A percentile compares a stretch with the other conserved stretches of the same genome.
phyloP scores from a whole-genome alignment of 1,140 invertebrate species.

The Drosophila ambigua region DNA sequence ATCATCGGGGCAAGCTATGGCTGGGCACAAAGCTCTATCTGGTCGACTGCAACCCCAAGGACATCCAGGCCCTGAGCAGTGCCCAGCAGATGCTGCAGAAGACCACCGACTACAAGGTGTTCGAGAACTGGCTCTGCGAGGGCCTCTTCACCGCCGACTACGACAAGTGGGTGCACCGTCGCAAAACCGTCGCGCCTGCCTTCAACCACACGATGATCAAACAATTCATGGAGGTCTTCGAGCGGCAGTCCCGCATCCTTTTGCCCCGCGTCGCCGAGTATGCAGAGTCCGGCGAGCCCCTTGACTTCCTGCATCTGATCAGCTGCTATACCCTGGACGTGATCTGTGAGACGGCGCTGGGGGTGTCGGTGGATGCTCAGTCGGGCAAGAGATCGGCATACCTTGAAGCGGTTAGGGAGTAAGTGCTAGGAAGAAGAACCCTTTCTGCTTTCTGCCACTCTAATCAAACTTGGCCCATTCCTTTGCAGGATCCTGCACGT shows the following conservation, averaged over 20 bases:
- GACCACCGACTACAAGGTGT: slow-evolving; percentile 83
- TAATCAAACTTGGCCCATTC: not conserved
- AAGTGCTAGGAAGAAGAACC: slow-evolving; percentile 13
- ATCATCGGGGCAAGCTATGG: slow-evolving; percentile 69
- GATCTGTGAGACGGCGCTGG: slow-evolving; percentile 67
- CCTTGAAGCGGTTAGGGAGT: slow-evolving; percentile 60
- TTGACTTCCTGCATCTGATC: slow-evolving; percentile 54
- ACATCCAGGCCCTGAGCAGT: slow-evolving; percentile 64
- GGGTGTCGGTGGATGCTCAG: slow-evolving; percentile 42
- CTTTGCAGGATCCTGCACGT: slow-evolving; percentile 45
- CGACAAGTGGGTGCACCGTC: slow-evolving; percentile 89
- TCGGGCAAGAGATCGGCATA: slow-evolving; percentile 51
- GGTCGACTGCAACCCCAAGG: slow-evolving; percentile 68
- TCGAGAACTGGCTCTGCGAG: slow-evolving; percentile 87
- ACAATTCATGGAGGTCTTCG: slow-evolving; percentile 51
- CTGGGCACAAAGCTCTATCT: slow-evolving; percentile 62
- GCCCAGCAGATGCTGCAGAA: slow-evolving; percentile 84
- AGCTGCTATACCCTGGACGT: slow-evolving; percentile 61
- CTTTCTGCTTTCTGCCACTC: not conserved
- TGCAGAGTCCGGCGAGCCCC: slow-evolving; percentile 6
- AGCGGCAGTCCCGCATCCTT: slow-evolving; percentile 47
- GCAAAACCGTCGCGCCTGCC: slow-evolving; percentile 93
- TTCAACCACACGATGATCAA: slow-evolving; percentile 92
- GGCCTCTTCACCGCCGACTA: slow-evolving; percentile 88
- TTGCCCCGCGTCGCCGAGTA: slow-evolving; percentile 16